These are phyloP conservation scores for Podilymbus podiceps DNA, from an alignment of 2,113 vertebrate genomes.

Conservation along the genomic window DNA sequence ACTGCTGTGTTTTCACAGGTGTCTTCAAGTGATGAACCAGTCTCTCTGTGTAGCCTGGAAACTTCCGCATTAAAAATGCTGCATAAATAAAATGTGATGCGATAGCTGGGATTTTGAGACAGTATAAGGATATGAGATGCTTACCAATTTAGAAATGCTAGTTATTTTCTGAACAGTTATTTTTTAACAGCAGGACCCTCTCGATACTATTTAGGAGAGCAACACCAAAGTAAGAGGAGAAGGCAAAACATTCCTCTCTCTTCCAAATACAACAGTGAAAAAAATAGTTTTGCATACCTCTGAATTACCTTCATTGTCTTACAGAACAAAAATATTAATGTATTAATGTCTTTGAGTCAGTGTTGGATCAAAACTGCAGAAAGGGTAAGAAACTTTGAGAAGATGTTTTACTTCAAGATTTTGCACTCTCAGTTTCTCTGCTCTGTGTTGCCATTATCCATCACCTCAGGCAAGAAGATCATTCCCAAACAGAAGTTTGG, in stretches of 20 bases:
- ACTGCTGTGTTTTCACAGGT: constrained; percentile 6
- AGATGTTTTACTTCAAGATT: background rate
- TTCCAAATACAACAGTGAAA: background rate
- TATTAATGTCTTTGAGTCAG: background rate
- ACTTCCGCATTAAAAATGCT: background rate
- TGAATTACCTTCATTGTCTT: background rate
- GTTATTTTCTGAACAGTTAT: background rate
- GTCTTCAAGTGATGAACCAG: background rate
- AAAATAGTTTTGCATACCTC: background rate
- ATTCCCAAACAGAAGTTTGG: background rate
- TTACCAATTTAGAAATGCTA: background rate
- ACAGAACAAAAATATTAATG: background rate
- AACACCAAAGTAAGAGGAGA: background rate
- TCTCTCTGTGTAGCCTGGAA: background rate
- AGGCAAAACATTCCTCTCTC: background rate
- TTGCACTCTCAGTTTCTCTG: background rate
- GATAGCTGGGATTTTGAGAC: background rate
- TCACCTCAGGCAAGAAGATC: background rate
- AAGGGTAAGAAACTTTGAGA: background rate
- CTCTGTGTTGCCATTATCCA: background rate
- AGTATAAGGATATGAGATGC: background rate
- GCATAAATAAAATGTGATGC: background rate
- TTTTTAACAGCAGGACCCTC: background rate
- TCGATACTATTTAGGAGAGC: background rate
- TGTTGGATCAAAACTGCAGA: background rate